Evolutionary conservation across 2,888 invertebrate species (phyloP).

Genomic region (Hetaerina titia): DNA sequence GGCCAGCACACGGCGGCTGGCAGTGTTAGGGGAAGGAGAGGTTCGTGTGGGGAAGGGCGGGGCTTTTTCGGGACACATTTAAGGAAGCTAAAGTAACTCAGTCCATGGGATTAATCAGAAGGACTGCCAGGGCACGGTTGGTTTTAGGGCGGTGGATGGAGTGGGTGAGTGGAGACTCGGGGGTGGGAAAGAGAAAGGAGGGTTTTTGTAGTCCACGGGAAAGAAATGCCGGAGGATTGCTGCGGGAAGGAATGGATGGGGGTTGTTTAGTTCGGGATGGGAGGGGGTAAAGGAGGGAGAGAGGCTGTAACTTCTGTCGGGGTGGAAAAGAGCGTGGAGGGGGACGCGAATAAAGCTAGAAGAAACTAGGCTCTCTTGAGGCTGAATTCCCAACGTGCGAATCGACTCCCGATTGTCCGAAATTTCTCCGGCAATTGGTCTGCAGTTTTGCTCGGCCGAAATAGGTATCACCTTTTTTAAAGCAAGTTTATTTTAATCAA

Average conservation of each 20-base stretch:
- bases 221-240: constrained; percentile 3
- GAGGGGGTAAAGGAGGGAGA: not conserved
- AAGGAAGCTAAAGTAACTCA: constrained; percentile 56
- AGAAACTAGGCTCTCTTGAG: not conserved
- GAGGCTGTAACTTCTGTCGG: not conserved
- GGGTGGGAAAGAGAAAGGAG: constrained; percentile 2
- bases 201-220: constrained; percentile 8
- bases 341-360: not conserved
- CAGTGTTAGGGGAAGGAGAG: not conserved
- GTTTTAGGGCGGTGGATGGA: not conserved
- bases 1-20: not conserved
- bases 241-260: constrained; percentile 13
- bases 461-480: too few species aligned
- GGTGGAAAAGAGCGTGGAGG: constrained; percentile 23
- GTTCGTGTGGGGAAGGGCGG: constrained; percentile 22
- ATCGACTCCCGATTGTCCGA: not conserved
- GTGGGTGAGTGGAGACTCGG: not conserved
- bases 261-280: not conserved
- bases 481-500: too few species aligned
- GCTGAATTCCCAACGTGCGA: not conserved
- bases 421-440: not conserved
- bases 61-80: constrained; percentile 32
- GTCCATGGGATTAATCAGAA: constrained; percentile 61
- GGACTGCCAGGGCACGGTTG: not conserved
- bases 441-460: not conserved